Conservation (phyloP, 2,797 vertebrate genomes). For the Myotis daubentonii region DNA sequence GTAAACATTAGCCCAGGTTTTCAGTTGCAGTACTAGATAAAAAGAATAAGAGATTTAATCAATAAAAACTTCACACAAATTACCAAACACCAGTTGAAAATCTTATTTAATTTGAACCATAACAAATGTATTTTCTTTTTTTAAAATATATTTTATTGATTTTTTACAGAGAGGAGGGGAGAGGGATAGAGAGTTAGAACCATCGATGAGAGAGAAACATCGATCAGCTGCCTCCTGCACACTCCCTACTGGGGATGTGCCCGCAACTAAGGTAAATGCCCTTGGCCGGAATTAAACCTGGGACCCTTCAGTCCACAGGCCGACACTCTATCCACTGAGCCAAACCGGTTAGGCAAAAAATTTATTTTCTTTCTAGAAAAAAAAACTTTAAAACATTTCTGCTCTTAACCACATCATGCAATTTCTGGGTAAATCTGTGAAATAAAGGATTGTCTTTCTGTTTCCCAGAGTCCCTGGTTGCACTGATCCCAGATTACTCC, state of each 20-base stretch:
- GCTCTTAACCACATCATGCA: neutral
- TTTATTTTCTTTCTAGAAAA: slow-evolving; percentile 6
- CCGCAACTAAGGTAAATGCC: no score
- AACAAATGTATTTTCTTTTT: neutral
- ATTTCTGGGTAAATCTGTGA: slow-evolving; percentile 12
- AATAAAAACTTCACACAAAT: neutral
- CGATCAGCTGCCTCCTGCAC: no score
- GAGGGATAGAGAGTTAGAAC: no score
- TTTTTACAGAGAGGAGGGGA: no score
- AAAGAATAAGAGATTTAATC: slow-evolving; percentile 3
- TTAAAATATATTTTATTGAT: no score
- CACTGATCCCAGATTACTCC: neutral
- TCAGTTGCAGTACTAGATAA: neutral
- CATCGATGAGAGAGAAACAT: no score
- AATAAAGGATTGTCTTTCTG: neutral
- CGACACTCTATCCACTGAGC: no score
- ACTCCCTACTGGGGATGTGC: no score
- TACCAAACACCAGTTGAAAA: neutral
- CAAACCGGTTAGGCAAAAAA: no score
- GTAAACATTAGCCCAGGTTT: neutral
- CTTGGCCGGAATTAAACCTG: no score
- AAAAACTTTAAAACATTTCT: neutral
- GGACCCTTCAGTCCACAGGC: no score
- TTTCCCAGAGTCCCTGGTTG: neutral
- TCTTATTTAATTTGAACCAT: neutral